Percentiles rank a stretch among this genome's conserved stretches.
Conservation (phyloP, 2,888 invertebrate genomes). For the Apodemia duryi region DNA sequence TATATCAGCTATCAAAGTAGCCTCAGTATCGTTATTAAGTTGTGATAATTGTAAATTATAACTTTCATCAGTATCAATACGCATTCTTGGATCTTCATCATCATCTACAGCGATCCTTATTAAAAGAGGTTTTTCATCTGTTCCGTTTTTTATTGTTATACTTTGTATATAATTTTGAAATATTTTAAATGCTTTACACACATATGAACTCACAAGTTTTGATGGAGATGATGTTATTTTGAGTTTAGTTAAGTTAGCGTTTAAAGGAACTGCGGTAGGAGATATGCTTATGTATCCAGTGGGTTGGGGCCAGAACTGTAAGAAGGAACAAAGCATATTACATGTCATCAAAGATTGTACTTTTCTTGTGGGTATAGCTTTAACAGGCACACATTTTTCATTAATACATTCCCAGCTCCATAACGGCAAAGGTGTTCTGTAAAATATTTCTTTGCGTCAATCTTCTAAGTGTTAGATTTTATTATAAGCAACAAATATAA, state of each 20-base stretch:
- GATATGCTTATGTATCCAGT: conserved; percentile 82
- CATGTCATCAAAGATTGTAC: conserved; percentile 83
- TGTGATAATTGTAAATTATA: conserved; percentile 82
- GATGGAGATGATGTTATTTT: conserved; percentile 52
- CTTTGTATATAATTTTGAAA: conserved; percentile 66
- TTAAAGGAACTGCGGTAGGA: conserved; percentile 80
- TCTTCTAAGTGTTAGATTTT: neutral
- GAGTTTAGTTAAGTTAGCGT: conserved; percentile 72
- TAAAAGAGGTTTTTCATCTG: conserved; percentile 54
- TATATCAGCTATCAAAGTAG: conserved; percentile 77
- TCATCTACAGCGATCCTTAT: conserved; percentile 66
- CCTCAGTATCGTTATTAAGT: conserved; percentile 57
- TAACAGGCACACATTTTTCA: conserved; percentile 81
- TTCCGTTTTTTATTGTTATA: conserved; percentile 51
- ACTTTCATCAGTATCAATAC: conserved; percentile 84
- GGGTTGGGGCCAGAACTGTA: conserved; percentile 87
- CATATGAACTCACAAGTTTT: conserved; percentile 44
- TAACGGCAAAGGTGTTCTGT: conserved; percentile 49
- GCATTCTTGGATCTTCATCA: conserved; percentile 73
- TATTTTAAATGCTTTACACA: conserved; percentile 64
- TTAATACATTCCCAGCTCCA: conserved; percentile 89
- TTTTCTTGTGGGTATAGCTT: conserved; percentile 43
- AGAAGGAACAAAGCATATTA: conserved; percentile 84
- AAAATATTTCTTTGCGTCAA: neutral
- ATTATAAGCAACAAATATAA: neutral